A percentile compares a stretch with the other conserved stretches of the same genome.
phyloP scores from a whole-genome alignment of 2,113 vertebrate species.

The Dicaeum eximium region DNA sequence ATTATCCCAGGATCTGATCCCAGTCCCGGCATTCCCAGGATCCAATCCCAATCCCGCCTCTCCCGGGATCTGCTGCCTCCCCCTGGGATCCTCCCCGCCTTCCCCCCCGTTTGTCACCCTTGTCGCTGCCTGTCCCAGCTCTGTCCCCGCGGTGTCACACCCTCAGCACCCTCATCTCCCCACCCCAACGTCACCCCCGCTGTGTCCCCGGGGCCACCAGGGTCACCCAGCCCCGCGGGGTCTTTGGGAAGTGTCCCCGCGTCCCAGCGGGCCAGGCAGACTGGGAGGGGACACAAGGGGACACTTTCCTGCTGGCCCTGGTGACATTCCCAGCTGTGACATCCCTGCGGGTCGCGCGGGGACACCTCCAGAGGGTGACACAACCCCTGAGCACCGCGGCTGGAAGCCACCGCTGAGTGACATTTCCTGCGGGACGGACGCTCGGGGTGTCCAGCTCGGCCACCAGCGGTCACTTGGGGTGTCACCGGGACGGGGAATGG shows the following conservation, averaged over 20 bases:
- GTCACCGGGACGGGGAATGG: not conserved
- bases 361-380: not conserved
- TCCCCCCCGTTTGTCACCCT: not conserved
- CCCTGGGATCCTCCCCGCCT: fast-evolving
- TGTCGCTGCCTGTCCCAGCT: not conserved
- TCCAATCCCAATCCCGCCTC: no score
- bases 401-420: not conserved
- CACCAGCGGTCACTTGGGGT: not conserved
- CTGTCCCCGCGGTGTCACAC: fast-evolving
- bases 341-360: not conserved
- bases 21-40: no score
- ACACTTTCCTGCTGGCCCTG: not conserved
- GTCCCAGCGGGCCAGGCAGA: not conserved
- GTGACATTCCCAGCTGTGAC: not conserved
- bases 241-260: not conserved
- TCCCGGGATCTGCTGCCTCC: not conserved
- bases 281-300: not conserved
- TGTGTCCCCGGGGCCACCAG: not conserved
- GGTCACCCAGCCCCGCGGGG: not conserved
- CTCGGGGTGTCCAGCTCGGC: not conserved
- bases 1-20: no score
- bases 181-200: fast-evolving
- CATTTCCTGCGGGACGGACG: not conserved
- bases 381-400: not conserved
- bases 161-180: not conserved